Conservation (phyloP, 2,888 invertebrate species). For the Bellardia bayeri region DNA sequence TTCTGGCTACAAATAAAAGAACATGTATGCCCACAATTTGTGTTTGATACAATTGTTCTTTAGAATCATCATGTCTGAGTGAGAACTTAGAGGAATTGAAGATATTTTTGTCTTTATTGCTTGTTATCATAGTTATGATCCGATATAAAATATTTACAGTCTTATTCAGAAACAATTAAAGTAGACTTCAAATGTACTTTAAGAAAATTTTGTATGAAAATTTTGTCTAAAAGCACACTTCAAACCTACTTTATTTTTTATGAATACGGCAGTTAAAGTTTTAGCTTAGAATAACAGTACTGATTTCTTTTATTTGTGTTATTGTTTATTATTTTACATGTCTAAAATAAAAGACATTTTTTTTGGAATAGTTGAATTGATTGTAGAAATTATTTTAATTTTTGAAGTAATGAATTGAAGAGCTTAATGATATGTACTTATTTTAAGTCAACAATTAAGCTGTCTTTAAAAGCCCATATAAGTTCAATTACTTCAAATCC, state of each 20-base stretch:
- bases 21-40: not conserved
- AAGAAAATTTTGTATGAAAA: too few species aligned
- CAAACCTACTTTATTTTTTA: too few species aligned
- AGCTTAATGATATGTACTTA: not conserved
- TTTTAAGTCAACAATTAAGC: not conserved
- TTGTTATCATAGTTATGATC: not conserved
- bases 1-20: not conserved
- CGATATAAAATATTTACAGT: too few species aligned
- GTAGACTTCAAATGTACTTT: too few species aligned
- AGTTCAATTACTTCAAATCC: constrained; percentile 9
- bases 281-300: too few species aligned
- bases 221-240: too few species aligned
- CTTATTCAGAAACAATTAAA: too few species aligned
- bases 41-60: not conserved
- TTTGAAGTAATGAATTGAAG: too few species aligned
- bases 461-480: not conserved
- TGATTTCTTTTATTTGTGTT: too few species aligned
- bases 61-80: not conserved
- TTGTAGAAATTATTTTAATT: too few species aligned
- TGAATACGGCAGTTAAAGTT: too few species aligned
- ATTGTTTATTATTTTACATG: too few species aligned
- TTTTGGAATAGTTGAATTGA: not conserved
- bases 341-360: not conserved
- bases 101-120: not conserved
- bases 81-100: not conserved